Conservation (phyloP, 2,113 vertebrate genomes). For the Ptilorrhoa leucosticta region DNA sequence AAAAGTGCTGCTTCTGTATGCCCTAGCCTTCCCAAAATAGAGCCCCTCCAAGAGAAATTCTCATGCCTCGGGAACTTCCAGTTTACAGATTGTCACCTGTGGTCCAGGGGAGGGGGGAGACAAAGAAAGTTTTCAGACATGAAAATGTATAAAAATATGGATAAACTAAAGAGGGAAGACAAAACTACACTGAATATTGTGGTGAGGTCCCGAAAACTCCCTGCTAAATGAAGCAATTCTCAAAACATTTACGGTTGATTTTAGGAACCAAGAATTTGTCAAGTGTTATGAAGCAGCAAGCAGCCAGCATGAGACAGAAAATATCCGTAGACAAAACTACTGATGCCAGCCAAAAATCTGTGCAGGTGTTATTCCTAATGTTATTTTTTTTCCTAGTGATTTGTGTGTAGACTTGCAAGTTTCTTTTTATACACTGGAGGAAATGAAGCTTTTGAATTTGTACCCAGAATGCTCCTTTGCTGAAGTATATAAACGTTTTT, state of each 20-base stretch:
- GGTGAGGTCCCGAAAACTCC: conserved; percentile 25
- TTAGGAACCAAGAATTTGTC: conserved; percentile 67
- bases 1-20: not conserved
- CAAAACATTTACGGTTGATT: conserved; percentile 61
- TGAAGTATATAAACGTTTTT: conserved; percentile 20
- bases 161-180: conserved; percentile 17
- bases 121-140: not conserved
- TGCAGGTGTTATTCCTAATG: conserved; percentile 18
- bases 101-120: not conserved
- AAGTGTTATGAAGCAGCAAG: conserved; percentile 59
- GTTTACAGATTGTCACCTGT: not conserved
- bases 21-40: not conserved
- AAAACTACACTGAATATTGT: not conserved
- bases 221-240: conserved; percentile 63
- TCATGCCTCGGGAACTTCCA: not conserved
- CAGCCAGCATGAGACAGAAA: conserved; percentile 45
- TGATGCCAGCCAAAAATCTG: conserved; percentile 55
- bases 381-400: not conserved
- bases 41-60: not conserved
- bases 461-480: conserved; percentile 28
- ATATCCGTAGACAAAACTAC: conserved; percentile 47
- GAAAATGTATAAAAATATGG: conserved; percentile 39
- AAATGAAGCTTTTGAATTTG: conserved; percentile 33
- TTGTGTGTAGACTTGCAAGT: conserved; percentile 25
- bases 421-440: not conserved